Evolutionary conservation across 1,140 invertebrate species (phyloP).

Genomic region (Drosophila busckii): DNA sequence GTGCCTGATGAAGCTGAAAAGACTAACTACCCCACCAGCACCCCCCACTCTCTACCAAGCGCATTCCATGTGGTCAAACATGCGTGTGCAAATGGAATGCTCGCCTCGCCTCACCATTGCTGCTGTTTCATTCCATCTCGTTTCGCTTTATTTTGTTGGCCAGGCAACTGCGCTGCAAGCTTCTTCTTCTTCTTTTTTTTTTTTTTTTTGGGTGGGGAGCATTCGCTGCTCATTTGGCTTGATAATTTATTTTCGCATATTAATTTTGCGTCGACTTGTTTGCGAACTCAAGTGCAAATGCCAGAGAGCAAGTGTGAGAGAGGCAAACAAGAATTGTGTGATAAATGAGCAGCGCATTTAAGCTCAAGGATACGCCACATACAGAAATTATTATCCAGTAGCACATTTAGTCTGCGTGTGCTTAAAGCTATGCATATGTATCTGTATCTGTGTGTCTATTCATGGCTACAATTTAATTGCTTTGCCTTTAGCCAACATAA

Average conservation of each 20-base stretch:
- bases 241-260: constrained; percentile 78
- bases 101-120: background rate
- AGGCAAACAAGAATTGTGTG: constrained; percentile 69
- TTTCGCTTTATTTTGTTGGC: too few species aligned
- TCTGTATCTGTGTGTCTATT: too few species aligned
- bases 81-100: constrained; percentile 57
- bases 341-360: constrained; percentile 71
- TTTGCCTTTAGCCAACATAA: too few species aligned
- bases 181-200: constrained; percentile 2
- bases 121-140: background rate
- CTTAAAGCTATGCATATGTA: constrained; percentile 30
- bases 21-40: constrained; percentile 9
- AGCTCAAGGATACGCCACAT: constrained; percentile 32
- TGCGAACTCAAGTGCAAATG: constrained; percentile 6
- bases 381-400: constrained; percentile 57
- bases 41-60: constrained; percentile 15
- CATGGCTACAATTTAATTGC: too few species aligned
- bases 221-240: constrained; percentile 68
- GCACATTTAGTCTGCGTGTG: constrained; percentile 16
- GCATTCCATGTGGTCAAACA: constrained; percentile 46
- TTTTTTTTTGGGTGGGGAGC: constrained; percentile 11
- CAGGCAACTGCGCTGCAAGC: constrained; percentile 18
- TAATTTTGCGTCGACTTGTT: constrained; percentile 58
- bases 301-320: background rate
- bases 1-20: constrained; percentile 73